Evolutionary conservation across 2,797 vertebrate species (phyloP).

Genomic region (Cossypha polioptera): DNA sequence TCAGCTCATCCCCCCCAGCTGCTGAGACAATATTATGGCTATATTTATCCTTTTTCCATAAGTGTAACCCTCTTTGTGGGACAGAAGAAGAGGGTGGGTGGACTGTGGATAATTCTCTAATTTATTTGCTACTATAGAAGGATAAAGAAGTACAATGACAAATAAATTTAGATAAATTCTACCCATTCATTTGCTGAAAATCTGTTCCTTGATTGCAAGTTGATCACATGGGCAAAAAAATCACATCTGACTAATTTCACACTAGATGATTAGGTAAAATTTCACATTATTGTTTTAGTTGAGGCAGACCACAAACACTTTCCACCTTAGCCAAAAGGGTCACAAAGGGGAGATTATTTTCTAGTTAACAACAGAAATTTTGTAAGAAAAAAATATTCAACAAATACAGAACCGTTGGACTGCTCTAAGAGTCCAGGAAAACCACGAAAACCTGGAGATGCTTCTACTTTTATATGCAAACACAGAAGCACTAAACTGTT

Average conservation of each 20-base stretch:
- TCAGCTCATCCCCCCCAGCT: rapidly evolving
- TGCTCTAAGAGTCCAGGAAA: neutral
- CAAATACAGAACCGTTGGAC: neutral
- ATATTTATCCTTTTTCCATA: neutral
- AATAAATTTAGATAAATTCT: neutral
- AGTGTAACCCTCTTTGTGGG: neutral
- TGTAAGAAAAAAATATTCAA: neutral
- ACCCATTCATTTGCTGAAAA: neutral
- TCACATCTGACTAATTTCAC: neutral
- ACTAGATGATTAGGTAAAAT: neutral
- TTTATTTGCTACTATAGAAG: neutral
- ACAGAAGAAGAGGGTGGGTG: neutral
- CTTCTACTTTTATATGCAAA: neutral
- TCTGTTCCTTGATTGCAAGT: neutral
- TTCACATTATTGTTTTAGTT: neutral
- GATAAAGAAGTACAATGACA: neutral
- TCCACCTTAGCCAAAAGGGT: neutral
- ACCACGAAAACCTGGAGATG: neutral
- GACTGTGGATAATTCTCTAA: neutral
- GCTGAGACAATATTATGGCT: neutral
- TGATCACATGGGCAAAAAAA: neutral
- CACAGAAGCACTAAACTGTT: neutral
- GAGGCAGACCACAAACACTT: neutral
- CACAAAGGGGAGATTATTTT: neutral
- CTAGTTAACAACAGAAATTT: neutral